Evolutionary conservation across 2,797 vertebrate genomes (phyloP).

Genomic region (Cygnus olor): DNA sequence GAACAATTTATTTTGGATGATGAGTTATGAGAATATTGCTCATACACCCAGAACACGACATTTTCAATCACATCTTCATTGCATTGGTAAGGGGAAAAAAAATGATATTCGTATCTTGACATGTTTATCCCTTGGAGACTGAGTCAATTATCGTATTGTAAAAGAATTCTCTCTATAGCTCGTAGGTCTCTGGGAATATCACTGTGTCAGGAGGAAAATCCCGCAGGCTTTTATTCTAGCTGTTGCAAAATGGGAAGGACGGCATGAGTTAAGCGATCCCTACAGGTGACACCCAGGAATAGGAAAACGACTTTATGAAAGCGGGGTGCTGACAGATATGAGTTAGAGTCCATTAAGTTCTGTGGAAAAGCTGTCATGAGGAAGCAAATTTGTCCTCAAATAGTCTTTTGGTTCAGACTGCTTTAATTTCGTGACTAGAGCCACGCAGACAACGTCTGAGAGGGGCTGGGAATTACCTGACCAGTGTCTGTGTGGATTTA

Average conservation of each 20-base stretch:
- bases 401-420: not conserved
- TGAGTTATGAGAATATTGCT: constrained; percentile 60
- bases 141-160: constrained; percentile 40
- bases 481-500: not conserved
- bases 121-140: constrained; percentile 55
- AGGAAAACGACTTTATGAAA: not conserved
- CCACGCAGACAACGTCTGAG: not conserved
- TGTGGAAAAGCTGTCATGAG: not conserved
- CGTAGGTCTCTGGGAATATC: not conserved
- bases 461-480: not conserved
- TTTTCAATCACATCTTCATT: constrained; percentile 66
- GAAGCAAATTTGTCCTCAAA: not conserved
- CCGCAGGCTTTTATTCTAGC: not conserved
- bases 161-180: constrained; percentile 22
- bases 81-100: not conserved
- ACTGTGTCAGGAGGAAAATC: not conserved
- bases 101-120: constrained; percentile 40
- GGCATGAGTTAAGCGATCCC: not conserved
- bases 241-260: not conserved
- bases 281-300: not conserved
- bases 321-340: accelerated
- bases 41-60: constrained; percentile 22
- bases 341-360: not conserved
- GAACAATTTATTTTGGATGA: constrained; percentile 69
- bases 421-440: not conserved